Evolutionary conservation across 2,888 invertebrate species (phyloP), one percentile per base, ranked within the genome.

Genomic region (Drosophila histrio): DNA sequence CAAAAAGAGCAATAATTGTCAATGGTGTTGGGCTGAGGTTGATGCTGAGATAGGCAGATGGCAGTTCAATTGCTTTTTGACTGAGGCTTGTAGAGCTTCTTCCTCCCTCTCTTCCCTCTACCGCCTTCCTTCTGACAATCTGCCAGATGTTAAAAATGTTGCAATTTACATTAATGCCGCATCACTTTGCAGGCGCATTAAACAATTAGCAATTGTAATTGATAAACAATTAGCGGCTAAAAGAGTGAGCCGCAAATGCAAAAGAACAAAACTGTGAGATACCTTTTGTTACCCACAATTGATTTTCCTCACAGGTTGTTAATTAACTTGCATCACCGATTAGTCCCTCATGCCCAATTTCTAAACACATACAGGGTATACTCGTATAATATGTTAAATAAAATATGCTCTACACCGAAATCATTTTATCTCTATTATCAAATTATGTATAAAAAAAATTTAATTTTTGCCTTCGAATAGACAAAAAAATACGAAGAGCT

Each of bases 161-260:
- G 66, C 79, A 60, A 63, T 72, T 81, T 66, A 58, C 57, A 69
- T 66, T 60, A 60, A 49, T 53, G 64, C 53, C 52, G 50, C 72
- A 53, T 63, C 80, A 70, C 71, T 69, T 72, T 71, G 65, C 72
- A 54, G 65, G 49, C 63, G 79, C 66, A 87, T 82, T 82, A 78
- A 81, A 67, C 72, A 87, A 87, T 82, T 85, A 85, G 72, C 78
- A 87, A 72, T 58, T 77, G 70, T 78, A 82, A 87, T 82, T 82
- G 87, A 82, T 85, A 78, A 87, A 78, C 82, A 87, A 82, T 82
- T 82, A 77, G 81, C 46, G 67, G 64, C 65, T 59, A 64, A 61
- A 64, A 62, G 32, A 67, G 26, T 28, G 47, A 63, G 53, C 66
- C 58, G 47, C 66, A 58, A 43, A 13, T 32, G 30, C 19, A 11